Conservation (phyloP, 2,113 vertebrate genomes). For the Ciconia stormi region DNA sequence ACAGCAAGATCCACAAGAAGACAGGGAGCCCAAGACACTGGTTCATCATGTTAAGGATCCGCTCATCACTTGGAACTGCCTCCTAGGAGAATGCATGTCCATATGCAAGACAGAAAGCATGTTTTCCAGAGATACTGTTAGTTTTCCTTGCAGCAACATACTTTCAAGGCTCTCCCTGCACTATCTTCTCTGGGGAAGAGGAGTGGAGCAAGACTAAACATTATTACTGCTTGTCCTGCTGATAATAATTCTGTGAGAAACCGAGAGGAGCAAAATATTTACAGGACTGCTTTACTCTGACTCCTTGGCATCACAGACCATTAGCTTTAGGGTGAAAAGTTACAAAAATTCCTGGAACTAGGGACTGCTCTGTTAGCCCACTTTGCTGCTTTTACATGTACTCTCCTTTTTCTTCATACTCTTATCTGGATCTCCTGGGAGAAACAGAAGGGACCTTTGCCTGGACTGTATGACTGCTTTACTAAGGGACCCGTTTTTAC, state of each 20-base stretch:
- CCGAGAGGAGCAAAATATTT: background rate
- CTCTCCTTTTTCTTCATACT: background rate
- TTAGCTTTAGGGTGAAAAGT: background rate
- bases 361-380: background rate
- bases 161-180: background rate
- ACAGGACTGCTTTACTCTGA: background rate
- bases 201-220: background rate
- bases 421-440: background rate
- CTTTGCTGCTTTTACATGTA: background rate
- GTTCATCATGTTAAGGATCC: background rate
- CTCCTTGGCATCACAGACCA: background rate
- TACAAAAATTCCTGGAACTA: background rate
- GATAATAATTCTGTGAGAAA: background rate
- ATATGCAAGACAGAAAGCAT: background rate
- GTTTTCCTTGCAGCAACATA: background rate
- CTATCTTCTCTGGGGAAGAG: background rate
- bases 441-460: background rate
- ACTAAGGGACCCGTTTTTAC: background rate
- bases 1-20: background rate
- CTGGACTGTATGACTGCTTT: background rate
- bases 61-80: background rate
- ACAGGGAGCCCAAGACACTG: background rate
- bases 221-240: background rate
- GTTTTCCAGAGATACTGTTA: background rate
- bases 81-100: background rate